Base-by-base conservation (phyloP, 2,113 vertebrate species). In the Mystacornis crossleyi region DNA sequence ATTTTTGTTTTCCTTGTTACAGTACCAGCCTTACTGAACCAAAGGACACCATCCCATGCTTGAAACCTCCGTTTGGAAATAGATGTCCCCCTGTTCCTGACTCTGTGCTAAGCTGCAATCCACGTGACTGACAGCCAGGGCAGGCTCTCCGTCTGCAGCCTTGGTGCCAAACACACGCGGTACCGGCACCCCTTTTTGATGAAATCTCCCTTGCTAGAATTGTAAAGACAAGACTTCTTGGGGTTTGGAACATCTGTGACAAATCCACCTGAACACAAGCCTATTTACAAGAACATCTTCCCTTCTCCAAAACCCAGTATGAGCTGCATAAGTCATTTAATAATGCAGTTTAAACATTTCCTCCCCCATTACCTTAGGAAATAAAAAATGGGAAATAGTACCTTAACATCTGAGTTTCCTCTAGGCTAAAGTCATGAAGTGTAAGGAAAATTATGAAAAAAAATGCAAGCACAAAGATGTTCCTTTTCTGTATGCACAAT, bases 121-220 rank as follows among this genome's bases (percentile, higher is more conserved):
- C 31, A 10, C 4, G 1, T 8, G 2, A 55, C 6, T 38, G 42
- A 48, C 2, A 7, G 18, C 48, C 58, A 83, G 50, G 57, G 31
- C n/a, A 75, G n/a, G 29, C 36, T 19, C 40, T 34, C 36, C 20
- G 8, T 14, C 40, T 53, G 8, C 0, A 0, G 48, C 0, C 0
- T 0, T 28, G 21, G 28, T 67, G 25, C 13, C 67, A 53, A 80
- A 53, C 4, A 18, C 3, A 18, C 53, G 12, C 15, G n/a, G 23
- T 10, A 9, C 4, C 29, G 10, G 34, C 36, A 73, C 4, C 5
- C 15, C 28, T 89, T 72, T 57, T 5, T 12, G 15, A 66, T 2
- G 3, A 40, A 50, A 31, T 29, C 31, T 61, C 58, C 34, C 55
- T n/a, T 40, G 31, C 14, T 48, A 17, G 31, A 75, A 66, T 12